Evolutionary conservation across 2,888 invertebrate species (phyloP).

Genomic region (Melanostoma mellinum): DNA sequence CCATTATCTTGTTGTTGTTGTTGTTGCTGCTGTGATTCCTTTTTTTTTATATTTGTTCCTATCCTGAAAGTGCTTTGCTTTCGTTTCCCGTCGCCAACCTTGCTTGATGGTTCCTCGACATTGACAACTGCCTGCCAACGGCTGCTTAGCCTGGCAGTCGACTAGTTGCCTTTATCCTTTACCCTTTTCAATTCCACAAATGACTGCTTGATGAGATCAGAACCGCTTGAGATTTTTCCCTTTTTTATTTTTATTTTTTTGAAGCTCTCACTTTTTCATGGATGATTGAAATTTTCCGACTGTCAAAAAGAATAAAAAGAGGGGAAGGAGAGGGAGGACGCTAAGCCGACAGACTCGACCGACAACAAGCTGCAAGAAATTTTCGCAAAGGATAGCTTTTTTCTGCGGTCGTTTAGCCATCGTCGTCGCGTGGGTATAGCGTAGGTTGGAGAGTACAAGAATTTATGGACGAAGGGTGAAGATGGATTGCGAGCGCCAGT

Average conservation of each 20-base stretch:
- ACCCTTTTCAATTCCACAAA: constrained; percentile 63
- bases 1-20: constrained; percentile 40
- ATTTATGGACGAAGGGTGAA: constrained; percentile 60
- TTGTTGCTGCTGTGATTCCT: background rate
- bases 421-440: background rate
- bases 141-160: constrained; percentile 23
- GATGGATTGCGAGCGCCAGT: constrained; percentile 33
- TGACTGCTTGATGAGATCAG: constrained; percentile 64
- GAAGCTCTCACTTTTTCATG: constrained; percentile 54
- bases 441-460: constrained; percentile 2
- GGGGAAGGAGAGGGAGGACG: constrained; percentile 7
- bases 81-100: background rate
- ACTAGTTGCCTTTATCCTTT: constrained; percentile 56
- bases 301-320: constrained; percentile 47
- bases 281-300: constrained; percentile 68
- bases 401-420: constrained; percentile 14
- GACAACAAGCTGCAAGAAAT: constrained; percentile 34
- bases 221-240: constrained; percentile 55
- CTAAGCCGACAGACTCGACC: constrained; percentile 7
- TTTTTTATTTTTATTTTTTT: background rate
- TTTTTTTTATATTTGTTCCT: constrained; percentile 19
- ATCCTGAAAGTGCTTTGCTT: constrained; percentile 17
- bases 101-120: background rate
- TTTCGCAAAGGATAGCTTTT: constrained; percentile 34
- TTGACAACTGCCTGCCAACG: constrained; percentile 32